phyloP scores from a whole-genome alignment of 2,888 invertebrate species.

The Oscheius myriophilus region DNA sequence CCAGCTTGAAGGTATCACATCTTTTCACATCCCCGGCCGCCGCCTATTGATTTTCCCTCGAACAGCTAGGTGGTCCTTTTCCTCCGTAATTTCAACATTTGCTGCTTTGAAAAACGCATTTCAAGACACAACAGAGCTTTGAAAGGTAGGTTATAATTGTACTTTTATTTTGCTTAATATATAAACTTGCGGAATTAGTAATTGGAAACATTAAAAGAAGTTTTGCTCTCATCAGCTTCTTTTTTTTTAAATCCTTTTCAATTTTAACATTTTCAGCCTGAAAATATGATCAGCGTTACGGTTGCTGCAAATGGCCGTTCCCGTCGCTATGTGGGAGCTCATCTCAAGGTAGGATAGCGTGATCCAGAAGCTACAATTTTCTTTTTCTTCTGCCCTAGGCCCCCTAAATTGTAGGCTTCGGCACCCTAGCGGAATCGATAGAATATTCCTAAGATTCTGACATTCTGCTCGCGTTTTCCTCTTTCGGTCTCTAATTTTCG shows the following conservation, averaged over 20 bases:
- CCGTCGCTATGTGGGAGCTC: slow-evolving; percentile 44
- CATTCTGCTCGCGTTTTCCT: no score
- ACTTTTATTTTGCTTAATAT: no score
- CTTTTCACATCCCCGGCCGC: slow-evolving; percentile 10
- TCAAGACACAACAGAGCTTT: background rate
- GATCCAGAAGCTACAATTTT: background rate
- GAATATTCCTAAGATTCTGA: no score
- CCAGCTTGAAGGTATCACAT: no score
- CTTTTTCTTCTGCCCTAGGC: background rate
- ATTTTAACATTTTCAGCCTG: slow-evolving; percentile 13
- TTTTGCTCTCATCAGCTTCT: background rate
- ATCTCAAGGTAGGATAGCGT: slow-evolving; percentile 39
- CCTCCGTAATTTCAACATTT: background rate
- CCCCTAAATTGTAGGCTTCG: no score
- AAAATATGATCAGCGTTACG: slow-evolving; percentile 59
- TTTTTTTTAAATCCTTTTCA: background rate
- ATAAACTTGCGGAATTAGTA: no score
- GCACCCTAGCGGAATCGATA: no score
- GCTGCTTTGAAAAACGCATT: background rate
- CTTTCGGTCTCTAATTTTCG: no score
- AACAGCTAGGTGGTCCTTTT: slow-evolving; percentile 23
- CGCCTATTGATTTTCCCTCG: slow-evolving; percentile 18
- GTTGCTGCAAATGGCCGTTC: slow-evolving; percentile 58
- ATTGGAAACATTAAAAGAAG: no score
- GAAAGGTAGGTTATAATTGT: no score